Evolutionary conservation across 2,888 invertebrate species (phyloP).

Genomic region (Ariolimax columbianus): DNA sequence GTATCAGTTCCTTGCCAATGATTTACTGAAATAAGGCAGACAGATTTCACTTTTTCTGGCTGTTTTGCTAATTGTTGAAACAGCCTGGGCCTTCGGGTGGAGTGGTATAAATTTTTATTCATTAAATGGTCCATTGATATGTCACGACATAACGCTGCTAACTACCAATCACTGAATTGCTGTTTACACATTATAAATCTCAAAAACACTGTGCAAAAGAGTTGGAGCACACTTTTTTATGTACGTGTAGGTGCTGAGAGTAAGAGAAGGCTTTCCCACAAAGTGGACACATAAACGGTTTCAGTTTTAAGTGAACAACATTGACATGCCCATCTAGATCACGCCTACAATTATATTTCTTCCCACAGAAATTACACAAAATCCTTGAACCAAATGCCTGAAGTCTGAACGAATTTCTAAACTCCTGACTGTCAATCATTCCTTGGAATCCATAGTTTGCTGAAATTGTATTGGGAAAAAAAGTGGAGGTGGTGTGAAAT

Average conservation of each 20-base stretch:
- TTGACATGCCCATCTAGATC: slow-evolving; percentile 51
- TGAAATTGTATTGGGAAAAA: slow-evolving; percentile 9
- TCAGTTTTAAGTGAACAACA: slow-evolving; percentile 46
- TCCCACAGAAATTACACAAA: slow-evolving; percentile 37
- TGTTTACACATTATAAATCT: not conserved
- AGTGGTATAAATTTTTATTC: not conserved
- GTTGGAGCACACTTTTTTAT: slow-evolving; percentile 35
- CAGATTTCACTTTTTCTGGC: slow-evolving; percentile 14
- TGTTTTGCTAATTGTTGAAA: not conserved
- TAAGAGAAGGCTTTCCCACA: slow-evolving; percentile 49
- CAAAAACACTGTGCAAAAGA: slow-evolving; percentile 9
- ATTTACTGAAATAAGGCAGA: slow-evolving; percentile 44
- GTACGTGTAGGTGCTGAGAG: slow-evolving; percentile 48
- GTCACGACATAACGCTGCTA: not conserved
- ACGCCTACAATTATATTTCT: slow-evolving; percentile 39
- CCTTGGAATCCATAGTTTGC: slow-evolving; percentile 6
- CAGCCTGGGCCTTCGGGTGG: slow-evolving; percentile 20
- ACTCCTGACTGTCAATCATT: slow-evolving; percentile 6
- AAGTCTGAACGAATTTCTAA: slow-evolving; percentile 41
- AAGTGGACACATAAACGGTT: slow-evolving; percentile 44
- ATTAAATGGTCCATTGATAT: not conserved
- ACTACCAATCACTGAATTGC: not conserved
- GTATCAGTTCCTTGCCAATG: slow-evolving; percentile 29
- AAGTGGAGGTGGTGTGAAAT: not conserved
- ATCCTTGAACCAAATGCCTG: slow-evolving; percentile 38